Evolutionary conservation across 2,113 vertebrate species (phyloP).

Genomic region (Thunnus thynnus): DNA sequence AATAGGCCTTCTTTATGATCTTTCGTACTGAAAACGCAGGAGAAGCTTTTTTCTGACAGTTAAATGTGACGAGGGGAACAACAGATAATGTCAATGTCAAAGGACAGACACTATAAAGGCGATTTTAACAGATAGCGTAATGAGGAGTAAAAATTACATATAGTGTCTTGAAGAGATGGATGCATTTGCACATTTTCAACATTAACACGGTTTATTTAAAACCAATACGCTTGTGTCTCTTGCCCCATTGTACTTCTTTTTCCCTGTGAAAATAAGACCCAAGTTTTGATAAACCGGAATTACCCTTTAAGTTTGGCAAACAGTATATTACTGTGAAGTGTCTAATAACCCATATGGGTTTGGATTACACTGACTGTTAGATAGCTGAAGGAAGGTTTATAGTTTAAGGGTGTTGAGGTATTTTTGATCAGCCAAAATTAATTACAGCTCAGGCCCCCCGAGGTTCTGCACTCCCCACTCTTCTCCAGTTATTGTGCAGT

Average conservation of each 20-base stretch:
- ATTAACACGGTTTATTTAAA: background rate
- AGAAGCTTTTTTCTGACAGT: no score
- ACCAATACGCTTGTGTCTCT: background rate
- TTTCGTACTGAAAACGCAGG: no score
- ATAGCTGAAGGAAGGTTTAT: background rate
- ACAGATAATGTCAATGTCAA: no score
- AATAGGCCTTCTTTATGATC: no score
- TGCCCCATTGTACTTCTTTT: background rate
- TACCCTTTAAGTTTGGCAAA: background rate
- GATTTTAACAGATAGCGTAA: no score
- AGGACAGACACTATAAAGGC: no score
- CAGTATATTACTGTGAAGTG: background rate
- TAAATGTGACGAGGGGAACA: no score
- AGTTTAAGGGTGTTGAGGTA: slow-evolving; percentile 11
- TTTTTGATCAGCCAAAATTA: slow-evolving; percentile 31
- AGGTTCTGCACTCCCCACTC: slow-evolving; percentile 55
- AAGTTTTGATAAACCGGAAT: background rate
- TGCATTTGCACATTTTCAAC: background rate
- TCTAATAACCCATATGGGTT: background rate
- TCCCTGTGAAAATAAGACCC: background rate
- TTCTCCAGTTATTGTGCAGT: slow-evolving; percentile 64
- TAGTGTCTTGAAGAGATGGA: background rate
- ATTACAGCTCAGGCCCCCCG: background rate
- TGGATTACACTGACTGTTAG: background rate
- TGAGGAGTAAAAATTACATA: no score